Evolutionary conservation across 2,797 vertebrate species (phyloP).

Genomic region (Rhabdomys pumilio): DNA sequence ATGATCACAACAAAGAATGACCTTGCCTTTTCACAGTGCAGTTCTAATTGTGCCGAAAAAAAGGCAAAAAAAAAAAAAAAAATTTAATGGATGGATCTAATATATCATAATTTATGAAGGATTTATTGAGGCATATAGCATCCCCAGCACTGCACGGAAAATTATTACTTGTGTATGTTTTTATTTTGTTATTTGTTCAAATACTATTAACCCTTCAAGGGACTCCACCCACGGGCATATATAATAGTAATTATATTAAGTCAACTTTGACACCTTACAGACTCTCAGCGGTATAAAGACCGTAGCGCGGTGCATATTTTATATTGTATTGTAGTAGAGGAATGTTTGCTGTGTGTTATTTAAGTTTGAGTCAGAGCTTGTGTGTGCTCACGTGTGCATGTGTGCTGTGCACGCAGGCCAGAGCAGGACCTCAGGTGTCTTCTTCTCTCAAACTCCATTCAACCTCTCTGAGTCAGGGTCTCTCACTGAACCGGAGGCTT

Average conservation of each 20-base stretch:
- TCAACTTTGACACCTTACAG: background rate
- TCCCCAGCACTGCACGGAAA: background rate
- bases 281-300: background rate
- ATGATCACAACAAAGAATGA: background rate
- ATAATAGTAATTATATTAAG: background rate
- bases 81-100: constrained; percentile 53
- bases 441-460: background rate
- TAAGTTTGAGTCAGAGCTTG: background rate
- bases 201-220: constrained; percentile 15
- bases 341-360: background rate
- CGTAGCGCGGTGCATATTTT: background rate
- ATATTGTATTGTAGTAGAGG: background rate
- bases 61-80: constrained; percentile 65
- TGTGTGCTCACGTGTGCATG: too few species aligned
- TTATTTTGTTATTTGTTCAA: constrained; percentile 44
- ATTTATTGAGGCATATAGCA: background rate
- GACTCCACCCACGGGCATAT: background rate
- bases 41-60: constrained; percentile 60
- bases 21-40: constrained; percentile 13
- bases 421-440: background rate
- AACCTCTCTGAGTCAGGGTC: background rate
- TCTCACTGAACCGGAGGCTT: background rate
- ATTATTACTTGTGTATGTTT: constrained; percentile 41
- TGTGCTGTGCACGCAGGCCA: background rate
- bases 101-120: constrained; percentile 7